Base-by-base conservation (phyloP, 2,888 invertebrate species). In the Aquatica leii region DNA sequence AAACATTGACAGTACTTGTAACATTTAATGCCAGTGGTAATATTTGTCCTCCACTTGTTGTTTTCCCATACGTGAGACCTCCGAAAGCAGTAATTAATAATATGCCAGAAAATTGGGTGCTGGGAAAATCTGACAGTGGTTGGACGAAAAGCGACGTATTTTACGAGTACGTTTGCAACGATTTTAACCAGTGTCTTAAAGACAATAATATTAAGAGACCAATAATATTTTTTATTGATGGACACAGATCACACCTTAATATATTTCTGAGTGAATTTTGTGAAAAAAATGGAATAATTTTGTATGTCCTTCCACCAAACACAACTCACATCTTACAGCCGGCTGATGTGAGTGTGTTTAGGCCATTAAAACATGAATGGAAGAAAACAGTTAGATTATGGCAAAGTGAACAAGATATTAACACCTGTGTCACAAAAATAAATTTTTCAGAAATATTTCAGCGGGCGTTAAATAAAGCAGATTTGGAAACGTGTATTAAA, bases 341-440 rank as follows among this genome's bases (percentile, higher is more conserved):
- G 12, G 37, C 12, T 37, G 37, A 37, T 37, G 37, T 37, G 11
- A 37, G 37, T 12, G 37, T 37, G 37, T 37, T 37, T 37, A 37
- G 37, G 37, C 37, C 37, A 37, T 37, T 37, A 9, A 37, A 37
- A 37, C 37, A 37, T 12, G n/a, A 12, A 37, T 37, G 37, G 37
- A 37, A 37, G 37, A n/a, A 37, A 3, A 37, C 37, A 12, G 37
- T 37, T 11, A 37, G 12, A 37, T 3, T 37, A n/a, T 37, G 37
- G 37, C 37, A 37, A 37, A 37, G 37, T 37, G 37, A 37, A 37
- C 37, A 37, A 12, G 12, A 37, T n/a, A n/a, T n/a, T n/a, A n/a
- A 37, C 11, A 37, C n/a, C n/a, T 37, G 4, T 12, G 37, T 37
- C 12, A 37, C 37, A 37, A 37, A 37, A 37, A 37, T 37, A n/a